A percentile compares a stretch with the other conserved stretches of the same genome.
Conservation (phyloP, 1,140 invertebrate genomes). For the Zaprionus ghesquierei region DNA sequence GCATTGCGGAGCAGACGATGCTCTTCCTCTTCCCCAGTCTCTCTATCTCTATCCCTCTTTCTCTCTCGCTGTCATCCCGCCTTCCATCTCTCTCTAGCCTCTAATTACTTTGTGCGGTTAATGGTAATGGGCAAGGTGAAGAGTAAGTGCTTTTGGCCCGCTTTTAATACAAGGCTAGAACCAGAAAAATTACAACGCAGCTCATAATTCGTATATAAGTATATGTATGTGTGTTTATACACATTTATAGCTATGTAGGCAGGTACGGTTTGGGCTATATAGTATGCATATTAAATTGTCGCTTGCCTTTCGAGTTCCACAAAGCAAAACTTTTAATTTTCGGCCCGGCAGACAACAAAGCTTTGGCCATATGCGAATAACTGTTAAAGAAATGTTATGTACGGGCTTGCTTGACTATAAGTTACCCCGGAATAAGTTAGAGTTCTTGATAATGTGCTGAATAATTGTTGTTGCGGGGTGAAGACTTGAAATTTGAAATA, state of each 20-base stretch:
- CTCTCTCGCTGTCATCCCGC: no score
- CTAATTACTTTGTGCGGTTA: constrained; percentile 69
- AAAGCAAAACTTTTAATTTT: constrained; percentile 63
- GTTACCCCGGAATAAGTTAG: not conserved
- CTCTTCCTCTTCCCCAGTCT: constrained; percentile 16
- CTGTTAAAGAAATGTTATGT: not conserved
- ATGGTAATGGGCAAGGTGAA: constrained; percentile 14
- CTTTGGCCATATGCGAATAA: not conserved
- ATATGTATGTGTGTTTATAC: not conserved
- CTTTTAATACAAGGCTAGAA: constrained; percentile 4
- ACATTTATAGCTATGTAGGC: not conserved
- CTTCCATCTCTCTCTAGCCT: constrained; percentile 39
- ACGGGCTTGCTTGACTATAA: not conserved
- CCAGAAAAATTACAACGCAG: constrained; percentile 10
- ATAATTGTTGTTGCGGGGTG: not conserved
- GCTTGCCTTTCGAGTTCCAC: constrained; percentile 42
- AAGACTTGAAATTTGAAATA: not conserved
- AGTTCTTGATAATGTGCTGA: not conserved
- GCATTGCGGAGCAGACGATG: not conserved
- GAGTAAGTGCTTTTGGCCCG: constrained; percentile 31
- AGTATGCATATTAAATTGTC: constrained; percentile 42
- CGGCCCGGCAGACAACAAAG: constrained; percentile 34
- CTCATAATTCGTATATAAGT: not conserved
- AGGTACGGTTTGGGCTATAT: not conserved
- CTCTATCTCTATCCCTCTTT: constrained; percentile 12